Percentiles rank a stretch among this genome's conserved stretches.
These are phyloP conservation scores for Sinocyclocheilus maitianheensis DNA, from an alignment of 2,113 vertebrate genomes.

Conservation along the genomic window DNA sequence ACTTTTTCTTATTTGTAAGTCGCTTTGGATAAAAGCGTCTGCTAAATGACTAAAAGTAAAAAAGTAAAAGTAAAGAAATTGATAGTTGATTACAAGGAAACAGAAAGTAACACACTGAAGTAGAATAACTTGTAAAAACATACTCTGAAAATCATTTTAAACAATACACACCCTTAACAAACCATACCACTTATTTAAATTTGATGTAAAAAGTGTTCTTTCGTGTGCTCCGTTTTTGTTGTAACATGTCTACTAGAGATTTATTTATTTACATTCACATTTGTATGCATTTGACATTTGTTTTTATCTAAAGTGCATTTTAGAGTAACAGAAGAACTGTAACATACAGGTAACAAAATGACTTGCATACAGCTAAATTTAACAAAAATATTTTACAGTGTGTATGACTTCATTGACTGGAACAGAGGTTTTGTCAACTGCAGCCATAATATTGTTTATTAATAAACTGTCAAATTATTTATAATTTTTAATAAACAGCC, in stretches of 20 bases:
- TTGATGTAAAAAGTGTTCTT: background rate
- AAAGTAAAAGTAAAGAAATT: too few relatives aligned
- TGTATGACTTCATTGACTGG: constrained; percentile 14
- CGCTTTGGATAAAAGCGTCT: too few relatives aligned
- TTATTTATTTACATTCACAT: background rate
- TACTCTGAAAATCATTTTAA: too few relatives aligned
- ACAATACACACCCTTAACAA: background rate
- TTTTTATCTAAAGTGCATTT: background rate
- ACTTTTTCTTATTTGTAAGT: too few relatives aligned
- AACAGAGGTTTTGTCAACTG: constrained; percentile 25
- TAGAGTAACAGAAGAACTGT: background rate
- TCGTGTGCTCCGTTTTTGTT: background rate
- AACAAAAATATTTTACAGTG: background rate
- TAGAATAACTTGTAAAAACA: too few relatives aligned
- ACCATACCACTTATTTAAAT: background rate
- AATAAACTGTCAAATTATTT: constrained; percentile 24
- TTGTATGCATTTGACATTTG: background rate
- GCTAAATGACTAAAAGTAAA: too few relatives aligned
- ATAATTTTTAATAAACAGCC: constrained; percentile 17
- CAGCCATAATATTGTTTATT: constrained; percentile 17
- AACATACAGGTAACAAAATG: background rate
- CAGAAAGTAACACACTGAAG: too few relatives aligned
- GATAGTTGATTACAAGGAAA: too few relatives aligned
- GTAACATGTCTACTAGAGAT: background rate
- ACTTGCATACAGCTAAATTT: background rate